Evolutionary conservation across 2,113 vertebrate species (phyloP).

Genomic region (Cyanistes caeruleus): DNA sequence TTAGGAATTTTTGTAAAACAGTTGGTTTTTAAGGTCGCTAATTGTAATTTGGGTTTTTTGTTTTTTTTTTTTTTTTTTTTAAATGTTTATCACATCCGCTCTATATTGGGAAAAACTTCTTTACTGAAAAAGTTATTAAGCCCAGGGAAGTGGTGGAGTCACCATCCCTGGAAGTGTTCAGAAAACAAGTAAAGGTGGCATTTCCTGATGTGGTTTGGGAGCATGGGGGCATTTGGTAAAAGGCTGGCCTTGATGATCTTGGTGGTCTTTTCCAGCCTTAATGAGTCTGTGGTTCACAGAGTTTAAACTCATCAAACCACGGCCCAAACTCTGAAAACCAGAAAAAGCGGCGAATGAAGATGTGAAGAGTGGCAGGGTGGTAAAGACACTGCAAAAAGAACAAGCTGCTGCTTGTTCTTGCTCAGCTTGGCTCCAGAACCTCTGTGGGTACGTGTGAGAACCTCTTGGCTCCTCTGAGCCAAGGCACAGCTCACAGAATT

Average conservation of each 20-base stretch:
- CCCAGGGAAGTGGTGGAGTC: neutral
- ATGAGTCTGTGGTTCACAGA: neutral
- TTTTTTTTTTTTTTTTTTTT: too few relatives aligned
- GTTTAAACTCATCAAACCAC: neutral
- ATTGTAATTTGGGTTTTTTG: neutral
- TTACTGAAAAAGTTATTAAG: neutral
- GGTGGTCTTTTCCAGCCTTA: neutral
- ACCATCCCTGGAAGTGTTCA: neutral
- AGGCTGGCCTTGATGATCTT: neutral
- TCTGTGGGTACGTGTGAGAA: neutral
- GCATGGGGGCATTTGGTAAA: neutral
- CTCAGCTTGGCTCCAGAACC: neutral
- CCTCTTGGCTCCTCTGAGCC: neutral
- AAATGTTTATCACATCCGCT: neutral
- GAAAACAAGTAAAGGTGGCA: neutral
- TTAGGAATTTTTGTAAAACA: neutral
- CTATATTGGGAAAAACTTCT: neutral
- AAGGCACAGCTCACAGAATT: neutral
- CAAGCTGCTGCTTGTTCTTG: neutral
- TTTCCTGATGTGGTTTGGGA: neutral
- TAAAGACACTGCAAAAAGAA: neutral
- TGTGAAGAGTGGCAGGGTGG: neutral
- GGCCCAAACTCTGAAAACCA: neutral
- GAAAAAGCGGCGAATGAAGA: neutral
- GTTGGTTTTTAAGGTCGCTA: neutral